These are phyloP conservation scores for Propsilocerus akamusi DNA, from an alignment of 1,140 invertebrate species.

Conservation along the genomic window DNA sequence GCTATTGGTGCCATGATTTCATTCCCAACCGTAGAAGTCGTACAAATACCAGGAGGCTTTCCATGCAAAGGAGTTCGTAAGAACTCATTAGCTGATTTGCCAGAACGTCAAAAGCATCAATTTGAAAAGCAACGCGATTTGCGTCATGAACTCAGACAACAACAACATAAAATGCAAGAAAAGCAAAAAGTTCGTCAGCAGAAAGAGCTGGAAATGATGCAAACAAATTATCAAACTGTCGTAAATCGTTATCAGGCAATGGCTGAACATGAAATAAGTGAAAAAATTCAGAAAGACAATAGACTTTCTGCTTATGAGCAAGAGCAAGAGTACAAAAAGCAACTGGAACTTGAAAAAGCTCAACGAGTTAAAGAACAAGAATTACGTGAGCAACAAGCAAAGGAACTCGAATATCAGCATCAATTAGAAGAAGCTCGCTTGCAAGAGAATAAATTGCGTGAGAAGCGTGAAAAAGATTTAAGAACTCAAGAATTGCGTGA, in stretches of 20 bases:
- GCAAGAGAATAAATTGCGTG: conserved; percentile 16
- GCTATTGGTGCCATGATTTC: background rate
- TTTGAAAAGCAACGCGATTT: background rate
- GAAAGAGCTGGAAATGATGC: background rate
- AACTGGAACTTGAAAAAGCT: conserved; percentile 7
- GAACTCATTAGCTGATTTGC: background rate
- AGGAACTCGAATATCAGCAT: conserved; percentile 6
- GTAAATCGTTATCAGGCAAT: no score
- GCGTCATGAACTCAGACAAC: background rate
- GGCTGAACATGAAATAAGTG: background rate
- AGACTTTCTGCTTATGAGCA: background rate
- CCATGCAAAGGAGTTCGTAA: background rate
- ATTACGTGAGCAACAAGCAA: background rate
- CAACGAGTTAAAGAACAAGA: conserved; percentile 14
- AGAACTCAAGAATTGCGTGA: background rate
- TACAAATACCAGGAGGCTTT: background rate
- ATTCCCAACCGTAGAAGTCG: background rate
- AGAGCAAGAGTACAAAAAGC: conserved; percentile 10
- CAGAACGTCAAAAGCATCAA: background rate
- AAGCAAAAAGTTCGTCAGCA: background rate
- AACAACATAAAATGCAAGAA: background rate
- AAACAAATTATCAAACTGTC: background rate
- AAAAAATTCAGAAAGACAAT: background rate
- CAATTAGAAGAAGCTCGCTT: conserved; percentile 7
- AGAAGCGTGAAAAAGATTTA: conserved; percentile 10